Evolutionary conservation across 2,113 vertebrate species (phyloP), one percentile per base, ranked within the genome.

Genomic region (Corythaeola cristata): DNA sequence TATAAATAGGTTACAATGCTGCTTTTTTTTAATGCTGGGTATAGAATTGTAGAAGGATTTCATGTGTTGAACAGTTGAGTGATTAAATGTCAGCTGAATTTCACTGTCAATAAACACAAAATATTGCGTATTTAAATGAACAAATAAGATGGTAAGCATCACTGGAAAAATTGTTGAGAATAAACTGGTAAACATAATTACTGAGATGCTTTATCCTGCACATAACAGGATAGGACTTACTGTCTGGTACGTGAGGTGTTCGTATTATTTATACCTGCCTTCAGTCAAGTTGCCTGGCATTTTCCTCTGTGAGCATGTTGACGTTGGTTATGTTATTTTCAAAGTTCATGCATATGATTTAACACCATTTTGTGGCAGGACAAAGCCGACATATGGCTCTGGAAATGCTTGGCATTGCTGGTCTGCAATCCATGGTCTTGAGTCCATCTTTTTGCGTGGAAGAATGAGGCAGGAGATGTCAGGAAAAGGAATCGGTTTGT

Each of bases 11-110:
- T 90, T 86, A 77, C 27, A 32, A 8, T 88, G 75, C 77, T 92
- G 73, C 33, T 59, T 64, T 59, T 77, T 82, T 85, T 73, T 58
- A 19, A n/a, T 50, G 45, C 50, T 69, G 6, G 30, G 44, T 63
- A 12, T 52, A 58, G 66, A 78, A 3, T 56, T 90, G 67, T 69
- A 35, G 53, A 55, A 86, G 55, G 77, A 56, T 94, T 76, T 84
- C 80, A 76, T 84, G 45, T 69, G 59, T 90, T 88, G 55, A 80
- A 47, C 39, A 58, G 44, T 53, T 76, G 80, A 93, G 72, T 12
- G 26, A 52, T 94, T 56, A 83, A 63, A 68, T 66, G 76, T 84
- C 82, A 91, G 59, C 53, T 89, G 83, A 86, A 88, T 72, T 76
- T 83, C 63, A 60, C 21, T 90, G 50, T 96, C 59, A 90, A 35